Evolutionary conservation across 2,113 vertebrate species (phyloP).

Genomic region (Ranitomeya variabilis): DNA sequence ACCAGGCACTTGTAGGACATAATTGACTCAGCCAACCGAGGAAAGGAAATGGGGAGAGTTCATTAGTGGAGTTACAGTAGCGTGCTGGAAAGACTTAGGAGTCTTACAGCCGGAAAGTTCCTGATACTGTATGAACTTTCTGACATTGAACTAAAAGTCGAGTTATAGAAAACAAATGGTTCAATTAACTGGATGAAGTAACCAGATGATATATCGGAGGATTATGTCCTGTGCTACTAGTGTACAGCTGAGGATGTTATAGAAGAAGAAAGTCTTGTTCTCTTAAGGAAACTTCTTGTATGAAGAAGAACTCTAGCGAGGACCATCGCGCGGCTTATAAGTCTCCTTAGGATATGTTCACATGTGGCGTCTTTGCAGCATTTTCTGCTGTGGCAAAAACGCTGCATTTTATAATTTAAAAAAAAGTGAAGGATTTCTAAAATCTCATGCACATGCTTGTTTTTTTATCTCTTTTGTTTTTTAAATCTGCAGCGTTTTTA

Average conservation of each 20-base stretch:
- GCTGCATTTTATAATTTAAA: too few species aligned
- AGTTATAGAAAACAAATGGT: background rate
- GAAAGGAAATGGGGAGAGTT: background rate
- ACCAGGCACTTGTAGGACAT: background rate
- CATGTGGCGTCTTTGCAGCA: too few species aligned
- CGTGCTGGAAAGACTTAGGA: background rate
- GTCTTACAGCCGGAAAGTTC: background rate
- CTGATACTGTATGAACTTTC: background rate
- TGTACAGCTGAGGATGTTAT: background rate
- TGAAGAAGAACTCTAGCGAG: too few species aligned
- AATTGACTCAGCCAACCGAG: background rate
- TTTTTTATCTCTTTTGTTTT: too few species aligned
- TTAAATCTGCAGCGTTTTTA: too few species aligned
- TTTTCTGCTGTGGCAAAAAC: too few species aligned
- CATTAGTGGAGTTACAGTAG: conserved; percentile 29
- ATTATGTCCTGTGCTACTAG: background rate
- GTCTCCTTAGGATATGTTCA: too few species aligned
- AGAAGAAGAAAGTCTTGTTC: background rate
- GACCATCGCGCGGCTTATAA: too few species aligned
- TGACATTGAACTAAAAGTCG: background rate
- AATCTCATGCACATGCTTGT: too few species aligned
- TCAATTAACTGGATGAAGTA: background rate
- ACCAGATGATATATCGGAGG: background rate
- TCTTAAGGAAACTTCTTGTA: background rate
- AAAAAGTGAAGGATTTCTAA: too few species aligned